A percentile compares a stretch with the other conserved stretches of the same genome.
phyloP scores from a whole-genome alignment of 2,113 vertebrate genomes.

The Tamias sibiricus region DNA sequence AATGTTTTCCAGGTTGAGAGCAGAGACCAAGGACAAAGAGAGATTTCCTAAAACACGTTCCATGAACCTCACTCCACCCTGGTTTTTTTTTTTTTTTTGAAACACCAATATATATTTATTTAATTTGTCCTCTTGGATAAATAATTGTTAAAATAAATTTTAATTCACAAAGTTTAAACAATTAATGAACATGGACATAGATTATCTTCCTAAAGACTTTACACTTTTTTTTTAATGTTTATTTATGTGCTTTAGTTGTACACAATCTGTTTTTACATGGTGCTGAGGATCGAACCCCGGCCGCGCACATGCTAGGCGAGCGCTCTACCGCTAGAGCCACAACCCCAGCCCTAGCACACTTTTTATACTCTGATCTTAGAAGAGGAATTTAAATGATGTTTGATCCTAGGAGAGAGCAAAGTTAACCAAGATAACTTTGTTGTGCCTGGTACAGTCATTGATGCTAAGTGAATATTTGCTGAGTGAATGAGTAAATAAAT shows the following conservation, averaged over 20 bases:
- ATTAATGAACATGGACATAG: constrained; percentile 1
- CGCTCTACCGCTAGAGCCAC: no score
- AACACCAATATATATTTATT: constrained; percentile 71
- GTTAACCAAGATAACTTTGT: not conserved
- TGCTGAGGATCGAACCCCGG: no score
- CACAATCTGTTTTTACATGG: no score
- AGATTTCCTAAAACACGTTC: not conserved
- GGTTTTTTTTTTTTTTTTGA: not conserved
- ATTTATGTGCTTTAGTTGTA: no score
- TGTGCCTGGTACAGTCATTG: not conserved
- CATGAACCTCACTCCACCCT: rapidly evolving
- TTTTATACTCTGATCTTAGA: not conserved
- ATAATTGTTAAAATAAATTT: constrained; percentile 53
- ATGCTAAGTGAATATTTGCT: not conserved
- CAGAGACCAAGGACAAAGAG: not conserved
- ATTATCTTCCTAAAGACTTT: constrained; percentile 29
- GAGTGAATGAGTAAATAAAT: not conserved
- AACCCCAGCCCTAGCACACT: not conserved
- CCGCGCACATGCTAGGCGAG: no score
- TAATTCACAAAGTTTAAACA: constrained; percentile 37
- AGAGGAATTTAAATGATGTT: not conserved
- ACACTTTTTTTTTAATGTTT: no score
- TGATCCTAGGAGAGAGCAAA: not conserved
- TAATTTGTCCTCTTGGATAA: constrained; percentile 50
- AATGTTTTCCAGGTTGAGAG: not conserved